Conservation (phyloP, 2,888 invertebrate species). For the Nephrotoma flavescens region DNA sequence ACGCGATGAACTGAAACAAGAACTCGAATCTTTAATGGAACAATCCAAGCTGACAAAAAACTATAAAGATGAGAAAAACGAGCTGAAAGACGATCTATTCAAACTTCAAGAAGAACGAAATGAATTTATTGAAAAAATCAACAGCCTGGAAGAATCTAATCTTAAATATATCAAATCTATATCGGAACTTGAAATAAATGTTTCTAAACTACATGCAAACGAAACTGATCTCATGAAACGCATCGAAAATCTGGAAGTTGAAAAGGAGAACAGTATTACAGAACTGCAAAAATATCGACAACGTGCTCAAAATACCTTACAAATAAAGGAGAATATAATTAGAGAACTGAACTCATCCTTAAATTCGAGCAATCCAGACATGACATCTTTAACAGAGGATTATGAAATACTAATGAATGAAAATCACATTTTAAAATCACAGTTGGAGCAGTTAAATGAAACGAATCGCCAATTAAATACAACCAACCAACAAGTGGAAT, state of each 20-base stretch:
- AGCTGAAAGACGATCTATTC: conserved; percentile 17
- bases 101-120: conserved; percentile 20
- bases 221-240: conserved; percentile 34
- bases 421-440: conserved; percentile 19
- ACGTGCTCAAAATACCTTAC: conserved; percentile 62
- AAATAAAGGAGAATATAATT: conserved; percentile 62
- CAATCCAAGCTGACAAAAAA: conserved; percentile 17
- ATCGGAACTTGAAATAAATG: conserved; percentile 26
- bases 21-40: conserved; percentile 18
- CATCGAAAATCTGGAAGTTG: conserved; percentile 33
- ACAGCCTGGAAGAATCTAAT: conserved; percentile 16
- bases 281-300: conserved; percentile 63
- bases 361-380: conserved; percentile 31
- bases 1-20: conserved; percentile 22
- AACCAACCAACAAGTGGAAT: conserved; percentile 9
- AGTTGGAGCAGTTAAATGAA: conserved; percentile 17
- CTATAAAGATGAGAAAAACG: conserved; percentile 16
- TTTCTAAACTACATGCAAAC: conserved; percentile 33
- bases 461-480: conserved; percentile 15
- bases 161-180: conserved; percentile 25
- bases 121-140: conserved; percentile 17
- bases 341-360: conserved; percentile 35
- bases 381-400: conserved; percentile 30
- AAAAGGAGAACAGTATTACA: conserved; percentile 29
- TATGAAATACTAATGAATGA: conserved; percentile 38